Evolutionary conservation across 2,888 invertebrate genomes (phyloP).

Genomic region (Parnassius orleans): DNA sequence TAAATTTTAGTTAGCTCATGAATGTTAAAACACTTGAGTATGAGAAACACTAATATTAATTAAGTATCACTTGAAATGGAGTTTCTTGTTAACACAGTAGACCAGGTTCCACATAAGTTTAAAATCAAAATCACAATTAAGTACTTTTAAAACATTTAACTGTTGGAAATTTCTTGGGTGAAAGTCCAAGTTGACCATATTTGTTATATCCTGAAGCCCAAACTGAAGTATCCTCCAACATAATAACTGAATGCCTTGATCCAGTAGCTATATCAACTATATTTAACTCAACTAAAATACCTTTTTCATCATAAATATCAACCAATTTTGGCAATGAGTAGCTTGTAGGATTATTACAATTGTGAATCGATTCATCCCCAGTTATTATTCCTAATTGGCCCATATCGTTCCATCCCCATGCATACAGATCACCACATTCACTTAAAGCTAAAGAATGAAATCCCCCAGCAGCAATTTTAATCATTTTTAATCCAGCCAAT

Average conservation of each 20-base stretch:
- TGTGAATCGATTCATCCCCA: conserved; percentile 37
- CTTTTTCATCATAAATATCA: conserved; percentile 59
- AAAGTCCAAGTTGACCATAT: conserved; percentile 87
- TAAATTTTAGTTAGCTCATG: no score
- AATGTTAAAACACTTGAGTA: no score
- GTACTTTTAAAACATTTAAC: conserved; percentile 49
- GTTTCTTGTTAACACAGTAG: conserved; percentile 46
- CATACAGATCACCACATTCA: conserved; percentile 89
- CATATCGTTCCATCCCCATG: conserved; percentile 95
- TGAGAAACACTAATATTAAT: no score
- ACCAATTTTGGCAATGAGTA: conserved; percentile 54
- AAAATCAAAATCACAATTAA: conserved; percentile 40
- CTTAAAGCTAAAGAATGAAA: conserved; percentile 93
- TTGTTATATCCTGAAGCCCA: conserved; percentile 91
- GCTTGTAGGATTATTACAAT: conserved; percentile 29
- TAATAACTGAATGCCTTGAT: conserved; percentile 86
- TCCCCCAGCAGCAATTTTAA: conserved; percentile 87
- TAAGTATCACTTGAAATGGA: no score
- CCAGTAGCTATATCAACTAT: conserved; percentile 87
- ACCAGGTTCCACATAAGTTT: conserved; percentile 60
- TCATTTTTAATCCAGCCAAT: conserved; percentile 87
- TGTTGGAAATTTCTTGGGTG: conserved; percentile 44
- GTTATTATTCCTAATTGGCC: conserved; percentile 89
- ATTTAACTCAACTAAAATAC: conserved; percentile 68
- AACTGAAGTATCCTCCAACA: conserved; percentile 84